These are phyloP conservation scores for Psammodynastes pulverulentus DNA, from an alignment of 2,113 vertebrate genomes.

Conservation along the genomic window DNA sequence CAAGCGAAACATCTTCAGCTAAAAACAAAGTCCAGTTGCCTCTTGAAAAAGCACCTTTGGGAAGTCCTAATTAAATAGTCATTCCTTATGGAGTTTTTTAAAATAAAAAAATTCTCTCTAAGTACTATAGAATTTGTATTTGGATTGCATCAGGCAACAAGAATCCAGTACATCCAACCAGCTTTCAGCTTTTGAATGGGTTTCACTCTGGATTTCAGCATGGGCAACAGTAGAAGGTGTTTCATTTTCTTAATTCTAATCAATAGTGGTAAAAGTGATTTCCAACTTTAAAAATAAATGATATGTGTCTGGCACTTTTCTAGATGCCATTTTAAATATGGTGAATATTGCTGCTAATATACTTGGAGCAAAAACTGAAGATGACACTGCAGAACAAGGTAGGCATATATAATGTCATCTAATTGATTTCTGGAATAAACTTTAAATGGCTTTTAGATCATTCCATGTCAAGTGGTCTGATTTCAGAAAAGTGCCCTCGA, in stretches of 20 bases:
- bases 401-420: slow-evolving; percentile 35
- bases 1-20: too few species aligned
- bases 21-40: too few species aligned
- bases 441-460: neutral
- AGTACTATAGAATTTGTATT: neutral
- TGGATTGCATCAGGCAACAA: neutral
- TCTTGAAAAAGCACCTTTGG: too few species aligned
- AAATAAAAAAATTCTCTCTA: neutral
- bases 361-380: slow-evolving; percentile 87
- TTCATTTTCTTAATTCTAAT: neutral
- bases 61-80: neutral
- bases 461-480: too few species aligned
- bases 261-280: neutral
- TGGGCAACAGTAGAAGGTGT: neutral
- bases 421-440: neutral
- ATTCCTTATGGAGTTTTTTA: neutral
- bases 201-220: neutral
- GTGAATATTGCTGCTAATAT: slow-evolving; percentile 99
- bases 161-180: neutral
- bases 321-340: slow-evolving; percentile 97
- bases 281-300: neutral
- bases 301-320: slow-evolving; percentile 46
- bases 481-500: too few species aligned
- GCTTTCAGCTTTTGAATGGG: neutral
- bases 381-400: slow-evolving; percentile 78